A percentile compares a stretch with the other conserved stretches of the same genome.
Conservation (phyloP, 2,113 vertebrate species). For the Podilymbus podiceps region DNA sequence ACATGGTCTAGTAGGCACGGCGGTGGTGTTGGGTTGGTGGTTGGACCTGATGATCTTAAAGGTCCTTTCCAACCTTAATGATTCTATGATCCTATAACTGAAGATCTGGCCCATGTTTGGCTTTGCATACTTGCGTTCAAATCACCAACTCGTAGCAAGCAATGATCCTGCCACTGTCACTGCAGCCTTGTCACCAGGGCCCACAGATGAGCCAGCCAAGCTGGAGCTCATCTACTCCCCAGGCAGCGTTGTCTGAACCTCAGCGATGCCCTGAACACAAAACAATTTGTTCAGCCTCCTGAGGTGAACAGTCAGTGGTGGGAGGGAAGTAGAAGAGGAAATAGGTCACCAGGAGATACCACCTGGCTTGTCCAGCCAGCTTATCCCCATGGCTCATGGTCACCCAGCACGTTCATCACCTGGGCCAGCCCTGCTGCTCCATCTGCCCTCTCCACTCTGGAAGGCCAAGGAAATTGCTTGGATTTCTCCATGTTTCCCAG, state of each 20-base stretch:
- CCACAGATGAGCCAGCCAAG: background rate
- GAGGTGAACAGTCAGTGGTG: background rate
- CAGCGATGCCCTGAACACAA: background rate
- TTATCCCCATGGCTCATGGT: background rate
- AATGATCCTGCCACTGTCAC: fast-evolving
- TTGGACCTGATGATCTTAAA: no score
- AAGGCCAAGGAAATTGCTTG: fast-evolving
- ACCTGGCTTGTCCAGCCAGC: background rate
- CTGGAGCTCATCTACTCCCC: background rate
- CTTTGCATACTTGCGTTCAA: background rate
- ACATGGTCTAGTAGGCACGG: no score
- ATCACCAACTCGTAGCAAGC: background rate
- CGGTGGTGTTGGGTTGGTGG: no score
- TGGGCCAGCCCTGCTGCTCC: background rate
- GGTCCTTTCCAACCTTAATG: no score
- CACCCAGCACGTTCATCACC: background rate
- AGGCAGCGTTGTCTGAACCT: background rate
- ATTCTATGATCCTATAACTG: background rate
- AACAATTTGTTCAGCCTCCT: background rate
- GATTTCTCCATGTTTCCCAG: background rate
- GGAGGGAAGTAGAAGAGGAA: background rate
- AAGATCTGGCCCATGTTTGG: background rate
- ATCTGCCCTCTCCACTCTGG: background rate
- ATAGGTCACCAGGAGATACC: fast-evolving
- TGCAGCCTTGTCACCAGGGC: background rate